Conservation (phyloP, 2,888 invertebrate species). For the Didymodactylos carnosus region DNA sequence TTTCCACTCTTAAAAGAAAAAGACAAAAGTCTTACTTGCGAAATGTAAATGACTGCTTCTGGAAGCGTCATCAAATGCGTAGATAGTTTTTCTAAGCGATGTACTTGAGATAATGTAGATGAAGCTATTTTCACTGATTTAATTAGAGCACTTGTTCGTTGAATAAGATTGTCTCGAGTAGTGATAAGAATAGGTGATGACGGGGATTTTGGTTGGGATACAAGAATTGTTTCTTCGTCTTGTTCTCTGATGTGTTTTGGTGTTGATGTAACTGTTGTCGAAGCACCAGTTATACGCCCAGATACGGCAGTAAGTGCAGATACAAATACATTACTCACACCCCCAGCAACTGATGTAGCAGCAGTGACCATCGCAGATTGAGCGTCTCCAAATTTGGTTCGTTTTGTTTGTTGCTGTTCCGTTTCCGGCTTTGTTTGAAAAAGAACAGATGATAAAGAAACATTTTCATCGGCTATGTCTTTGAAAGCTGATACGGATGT, state of each 20-base stretch:
- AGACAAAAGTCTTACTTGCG: no score
- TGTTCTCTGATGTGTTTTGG: background rate
- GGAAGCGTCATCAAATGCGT: background rate
- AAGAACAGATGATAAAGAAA: no score
- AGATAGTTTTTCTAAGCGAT: background rate
- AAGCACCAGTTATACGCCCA: background rate
- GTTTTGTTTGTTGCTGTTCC: no score
- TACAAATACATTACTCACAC: background rate
- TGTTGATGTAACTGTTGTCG: background rate
- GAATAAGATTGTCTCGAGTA: background rate
- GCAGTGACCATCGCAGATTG: no score
- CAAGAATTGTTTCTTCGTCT: no score
- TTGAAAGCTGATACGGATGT: no score
- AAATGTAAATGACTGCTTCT: no score
- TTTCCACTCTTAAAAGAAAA: no score
- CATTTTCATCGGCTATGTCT: no score
- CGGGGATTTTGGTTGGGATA: no score
- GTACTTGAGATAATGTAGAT: background rate
- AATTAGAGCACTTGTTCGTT: background rate
- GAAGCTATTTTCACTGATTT: background rate
- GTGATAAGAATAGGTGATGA: background rate
- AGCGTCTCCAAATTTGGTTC: no score
- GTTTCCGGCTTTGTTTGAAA: no score
- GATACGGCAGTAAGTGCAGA: background rate
- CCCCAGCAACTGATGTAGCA: background rate